These are phyloP conservation scores for Apostichopus parvimensis DNA, from an alignment of 35 echinoderm and acorn worm genomes.

Conservation along the genomic window DNA sequence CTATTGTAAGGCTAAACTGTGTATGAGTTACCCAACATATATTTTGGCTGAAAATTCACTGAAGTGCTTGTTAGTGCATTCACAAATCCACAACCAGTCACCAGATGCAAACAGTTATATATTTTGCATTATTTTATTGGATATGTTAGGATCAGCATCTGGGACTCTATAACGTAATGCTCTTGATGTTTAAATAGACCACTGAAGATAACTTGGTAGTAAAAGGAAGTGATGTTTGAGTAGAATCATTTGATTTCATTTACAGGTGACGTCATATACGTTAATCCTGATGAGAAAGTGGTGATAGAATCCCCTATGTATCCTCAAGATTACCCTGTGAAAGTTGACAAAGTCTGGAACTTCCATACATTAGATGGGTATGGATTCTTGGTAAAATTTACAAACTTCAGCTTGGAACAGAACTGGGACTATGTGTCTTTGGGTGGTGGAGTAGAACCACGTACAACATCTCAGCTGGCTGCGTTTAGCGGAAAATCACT, in stretches of 20 bases:
- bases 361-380: not conserved
- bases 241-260: not conserved
- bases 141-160: too few relatives aligned
- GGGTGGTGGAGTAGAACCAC: slow-evolving; percentile 11
- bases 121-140: too few relatives aligned
- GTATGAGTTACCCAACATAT: too few relatives aligned
- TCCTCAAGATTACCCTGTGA: slow-evolving; percentile 6
- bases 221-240: not conserved
- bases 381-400: slow-evolving; percentile 11
- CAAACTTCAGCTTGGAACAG: not conserved
- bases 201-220: too few relatives aligned
- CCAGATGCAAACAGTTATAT: too few relatives aligned
- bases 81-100: too few relatives aligned
- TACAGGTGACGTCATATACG: not conserved
- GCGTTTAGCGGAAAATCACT: not conserved
- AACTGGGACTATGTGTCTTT: slow-evolving; percentile 35
- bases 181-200: too few relatives aligned
- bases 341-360: slow-evolving; percentile 24
- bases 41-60: too few relatives aligned
- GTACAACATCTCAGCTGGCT: not conserved
- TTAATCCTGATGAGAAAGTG: not conserved
- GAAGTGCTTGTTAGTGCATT: too few relatives aligned
- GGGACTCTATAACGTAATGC: too few relatives aligned
- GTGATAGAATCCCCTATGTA: not conserved
- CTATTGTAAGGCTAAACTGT: too few relatives aligned